A percentile compares a stretch with the other conserved stretches of the same genome.
Evolutionary conservation across 2,888 invertebrate genomes (phyloP).

Genomic region (Barypeithes pellucidus): DNA sequence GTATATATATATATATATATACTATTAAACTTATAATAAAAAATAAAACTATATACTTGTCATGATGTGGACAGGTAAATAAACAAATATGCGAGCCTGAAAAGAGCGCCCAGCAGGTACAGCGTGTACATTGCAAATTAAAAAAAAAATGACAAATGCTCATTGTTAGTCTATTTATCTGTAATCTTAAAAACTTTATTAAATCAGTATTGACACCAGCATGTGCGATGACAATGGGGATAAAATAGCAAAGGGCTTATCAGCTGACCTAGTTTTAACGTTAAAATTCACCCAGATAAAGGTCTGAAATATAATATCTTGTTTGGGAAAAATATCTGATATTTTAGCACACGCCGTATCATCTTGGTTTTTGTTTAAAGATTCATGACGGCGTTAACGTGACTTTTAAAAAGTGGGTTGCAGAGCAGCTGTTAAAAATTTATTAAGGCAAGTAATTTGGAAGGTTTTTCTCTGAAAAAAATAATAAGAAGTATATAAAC

Average conservation of each 20-base stretch:
- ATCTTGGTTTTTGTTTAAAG: neutral
- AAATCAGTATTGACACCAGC: neutral
- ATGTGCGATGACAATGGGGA: slow-evolving; percentile 1
- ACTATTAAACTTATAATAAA: too few relatives aligned
- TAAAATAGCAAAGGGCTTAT: slow-evolving; percentile 16
- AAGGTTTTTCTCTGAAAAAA: too few relatives aligned
- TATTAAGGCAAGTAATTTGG: neutral
- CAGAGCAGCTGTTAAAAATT: neutral
- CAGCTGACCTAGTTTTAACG: slow-evolving; percentile 1
- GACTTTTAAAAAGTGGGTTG: too few relatives aligned
- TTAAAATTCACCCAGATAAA: slow-evolving; percentile 8
- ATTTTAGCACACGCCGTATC: neutral
- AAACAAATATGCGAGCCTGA: too few relatives aligned
- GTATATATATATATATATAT: too few relatives aligned
- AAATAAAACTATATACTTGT: too few relatives aligned
- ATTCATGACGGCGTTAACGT: neutral
- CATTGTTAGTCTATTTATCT: neutral
- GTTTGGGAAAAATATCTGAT: neutral
- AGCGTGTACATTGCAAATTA: too few relatives aligned
- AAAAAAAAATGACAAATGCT: too few relatives aligned
- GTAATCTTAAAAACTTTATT: neutral
- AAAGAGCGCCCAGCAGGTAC: too few relatives aligned
- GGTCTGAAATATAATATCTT: neutral
- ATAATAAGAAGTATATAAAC: too few relatives aligned
- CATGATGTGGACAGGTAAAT: too few relatives aligned